These are phyloP conservation scores for Penaeus indicus DNA, from an alignment of 1,140 invertebrate genomes.

Conservation along the genomic window DNA sequence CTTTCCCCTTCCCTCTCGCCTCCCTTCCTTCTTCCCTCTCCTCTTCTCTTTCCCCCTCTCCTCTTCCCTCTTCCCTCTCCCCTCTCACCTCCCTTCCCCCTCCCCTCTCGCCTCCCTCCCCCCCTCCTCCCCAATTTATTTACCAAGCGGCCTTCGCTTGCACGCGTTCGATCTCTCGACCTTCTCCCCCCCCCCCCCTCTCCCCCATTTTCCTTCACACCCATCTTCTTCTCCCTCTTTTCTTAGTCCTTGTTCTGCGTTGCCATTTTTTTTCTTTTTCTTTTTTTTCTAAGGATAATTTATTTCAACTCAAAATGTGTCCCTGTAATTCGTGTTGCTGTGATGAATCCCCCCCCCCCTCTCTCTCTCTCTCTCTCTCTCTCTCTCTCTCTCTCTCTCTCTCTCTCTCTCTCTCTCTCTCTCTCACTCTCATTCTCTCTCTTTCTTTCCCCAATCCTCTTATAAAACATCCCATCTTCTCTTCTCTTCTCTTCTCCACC, in stretches of 20 bases:
- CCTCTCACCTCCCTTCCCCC: not conserved
- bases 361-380: not conserved
- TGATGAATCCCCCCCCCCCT: too few relatives aligned
- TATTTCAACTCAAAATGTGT: too few relatives aligned
- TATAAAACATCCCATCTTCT: not conserved
- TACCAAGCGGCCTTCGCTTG: not conserved
- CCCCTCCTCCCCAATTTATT: not conserved
- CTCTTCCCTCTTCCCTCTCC: too few relatives aligned
- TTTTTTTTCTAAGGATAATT: too few relatives aligned
- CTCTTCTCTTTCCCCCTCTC: not conserved
- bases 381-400: not conserved
- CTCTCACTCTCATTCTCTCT: not conserved
- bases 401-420: not conserved
- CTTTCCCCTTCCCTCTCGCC: not conserved
- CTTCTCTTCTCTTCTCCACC: not conserved
- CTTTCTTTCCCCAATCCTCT: not conserved
- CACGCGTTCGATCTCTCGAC: too few relatives aligned
- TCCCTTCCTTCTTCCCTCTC: not conserved
- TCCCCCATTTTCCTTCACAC: too few relatives aligned
- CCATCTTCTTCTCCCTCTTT: too few relatives aligned
- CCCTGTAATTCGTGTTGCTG: too few relatives aligned
- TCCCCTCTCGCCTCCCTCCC: not conserved
- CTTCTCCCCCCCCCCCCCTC: too few relatives aligned
- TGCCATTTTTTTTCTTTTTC: too few relatives aligned
- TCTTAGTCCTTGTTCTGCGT: too few relatives aligned